Conservation (phyloP, 2,797 vertebrate genomes). For the Arremon brunneinucha region DNA sequence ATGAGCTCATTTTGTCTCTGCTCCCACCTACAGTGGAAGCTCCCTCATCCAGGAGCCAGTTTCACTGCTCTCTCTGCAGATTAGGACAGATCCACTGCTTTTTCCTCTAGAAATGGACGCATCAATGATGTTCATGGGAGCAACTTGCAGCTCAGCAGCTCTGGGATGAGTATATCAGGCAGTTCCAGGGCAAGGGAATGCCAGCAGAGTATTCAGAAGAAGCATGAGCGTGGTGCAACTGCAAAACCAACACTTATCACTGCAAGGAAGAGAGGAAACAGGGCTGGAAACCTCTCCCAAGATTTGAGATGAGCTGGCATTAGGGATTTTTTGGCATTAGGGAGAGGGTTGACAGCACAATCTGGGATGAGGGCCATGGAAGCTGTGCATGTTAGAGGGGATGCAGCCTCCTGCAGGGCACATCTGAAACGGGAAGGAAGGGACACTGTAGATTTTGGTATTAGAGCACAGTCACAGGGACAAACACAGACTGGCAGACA, state of each 20-base stretch:
- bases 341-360: background rate
- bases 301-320: background rate
- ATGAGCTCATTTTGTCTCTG: constrained; percentile 36
- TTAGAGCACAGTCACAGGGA: background rate
- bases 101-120: constrained; percentile 10
- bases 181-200: background rate
- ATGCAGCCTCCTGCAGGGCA: background rate
- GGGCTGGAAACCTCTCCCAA: background rate
- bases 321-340: background rate
- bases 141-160: background rate
- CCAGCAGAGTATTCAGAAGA: background rate
- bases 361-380: background rate
- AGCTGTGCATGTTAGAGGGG: background rate
- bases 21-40: background rate
- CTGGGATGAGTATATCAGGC: background rate
- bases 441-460: background rate
- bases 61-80: background rate
- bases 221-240: background rate
- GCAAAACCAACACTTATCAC: background rate
- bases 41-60: constrained; percentile 6
- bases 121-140: background rate
- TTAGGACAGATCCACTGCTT: constrained; percentile 2
- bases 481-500: background rate
- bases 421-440: background rate
- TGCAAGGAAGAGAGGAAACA: background rate